Base-by-base conservation (phyloP, 2,797 vertebrate species). In the Myotis vivesi region DNA sequence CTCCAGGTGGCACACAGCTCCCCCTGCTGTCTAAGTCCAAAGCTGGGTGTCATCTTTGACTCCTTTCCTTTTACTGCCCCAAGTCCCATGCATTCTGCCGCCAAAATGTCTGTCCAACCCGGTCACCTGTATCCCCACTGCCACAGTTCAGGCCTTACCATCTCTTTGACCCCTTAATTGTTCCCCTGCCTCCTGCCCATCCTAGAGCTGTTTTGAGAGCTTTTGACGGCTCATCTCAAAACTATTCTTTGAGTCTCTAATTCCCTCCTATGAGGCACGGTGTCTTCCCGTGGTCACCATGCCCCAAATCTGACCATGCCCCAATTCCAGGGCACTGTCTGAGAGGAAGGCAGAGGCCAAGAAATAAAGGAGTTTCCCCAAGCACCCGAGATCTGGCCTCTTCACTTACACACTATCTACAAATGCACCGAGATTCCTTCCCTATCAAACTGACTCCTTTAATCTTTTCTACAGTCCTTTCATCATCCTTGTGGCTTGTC, bases 401-500 rank as follows among this genome's bases (percentile, higher is more conserved):
- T 75, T 80, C 82, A 20, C 73, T 64, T 28, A 20, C 11, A 17
- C 11, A 36, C 84, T 23, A 4, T 49, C 90, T 62, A 49, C 64
- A 88, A 71, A 30, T 33, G 75, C 11, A 33, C 77, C 5, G 2
- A 17, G 69, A 51, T 64, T 33, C 92, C 69, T 68, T 83, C 36
- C 69, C 89, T 85, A 79, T 76, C 72, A 89, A 46, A 95, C 4
- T 3, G 51, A 87, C 16, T 38, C 59, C 88, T 92, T 81, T 83
- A 55, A 95, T 96, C 87, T 91, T 95, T 96, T 30, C 92, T 82
- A 8, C 28, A 51, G 89, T 44, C 41, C 33, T 96, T 87, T 91
- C 64, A 76, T 76, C 68, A 85, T 33, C 72, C 46, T 57, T 66
- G 68, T 83, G 49, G 77, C 72, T 93, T 93, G 92, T 93, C 94